These are phyloP conservation scores for Sicus ferrugineus DNA, from an alignment of 2,888 invertebrate species.

Conservation along the genomic window DNA sequence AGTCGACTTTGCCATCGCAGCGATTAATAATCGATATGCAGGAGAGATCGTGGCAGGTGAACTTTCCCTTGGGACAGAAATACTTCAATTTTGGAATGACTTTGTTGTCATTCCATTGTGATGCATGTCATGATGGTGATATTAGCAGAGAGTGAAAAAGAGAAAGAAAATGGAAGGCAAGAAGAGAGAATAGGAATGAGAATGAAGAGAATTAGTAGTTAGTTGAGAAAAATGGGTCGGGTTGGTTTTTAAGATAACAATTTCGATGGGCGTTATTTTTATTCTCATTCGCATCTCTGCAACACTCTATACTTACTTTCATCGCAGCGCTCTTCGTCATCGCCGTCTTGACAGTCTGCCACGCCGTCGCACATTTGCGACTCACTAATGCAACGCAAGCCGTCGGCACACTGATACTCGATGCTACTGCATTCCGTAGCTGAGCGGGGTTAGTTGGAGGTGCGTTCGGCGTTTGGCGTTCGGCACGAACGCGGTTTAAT, in stretches of 20 bases:
- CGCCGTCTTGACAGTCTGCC: slow-evolving; percentile 58
- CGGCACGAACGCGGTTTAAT: too few relatives aligned
- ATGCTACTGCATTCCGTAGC: slow-evolving; percentile 59
- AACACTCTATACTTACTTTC: slow-evolving; percentile 57
- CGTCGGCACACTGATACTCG: slow-evolving; percentile 61
- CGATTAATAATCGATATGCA: slow-evolving; percentile 75
- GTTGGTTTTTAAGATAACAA: background rate
- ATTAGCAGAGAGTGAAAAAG: background rate
- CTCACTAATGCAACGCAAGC: slow-evolving; percentile 58
- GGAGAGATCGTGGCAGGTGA: slow-evolving; percentile 77
- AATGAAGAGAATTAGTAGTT: slow-evolving; percentile 24
- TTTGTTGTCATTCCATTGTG: slow-evolving; percentile 36
- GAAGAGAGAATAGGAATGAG: slow-evolving; percentile 7
- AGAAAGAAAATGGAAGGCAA: background rate
- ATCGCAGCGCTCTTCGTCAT: slow-evolving; percentile 63
- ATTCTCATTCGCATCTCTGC: background rate
- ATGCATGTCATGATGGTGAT: background rate
- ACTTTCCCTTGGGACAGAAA: slow-evolving; percentile 67
- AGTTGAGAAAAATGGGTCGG: slow-evolving; percentile 15
- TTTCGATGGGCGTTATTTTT: background rate
- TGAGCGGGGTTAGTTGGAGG: slow-evolving; percentile 34
- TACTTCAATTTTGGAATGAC: slow-evolving; percentile 58
- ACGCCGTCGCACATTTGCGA: slow-evolving; percentile 60
- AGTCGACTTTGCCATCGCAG: slow-evolving; percentile 80
- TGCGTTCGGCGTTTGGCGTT: background rate